These are phyloP conservation scores for Glossosoma conforme DNA, from an alignment of 1,140 invertebrate genomes.

Conservation along the genomic window DNA sequence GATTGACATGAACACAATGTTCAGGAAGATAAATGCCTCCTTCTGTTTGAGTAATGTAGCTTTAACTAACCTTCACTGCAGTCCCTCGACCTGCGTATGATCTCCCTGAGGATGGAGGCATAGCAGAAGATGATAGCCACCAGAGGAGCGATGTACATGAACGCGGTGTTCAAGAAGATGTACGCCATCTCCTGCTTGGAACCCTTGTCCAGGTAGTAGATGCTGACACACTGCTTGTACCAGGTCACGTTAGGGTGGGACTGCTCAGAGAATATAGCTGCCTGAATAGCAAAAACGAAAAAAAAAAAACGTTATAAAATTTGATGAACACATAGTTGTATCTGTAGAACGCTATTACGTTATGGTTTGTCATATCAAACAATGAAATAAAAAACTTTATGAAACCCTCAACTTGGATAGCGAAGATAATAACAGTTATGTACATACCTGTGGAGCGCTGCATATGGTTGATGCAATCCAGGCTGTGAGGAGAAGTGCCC, in stretches of 20 bases:
- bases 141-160: conserved; percentile 83
- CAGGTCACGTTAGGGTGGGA: conserved; percentile 66
- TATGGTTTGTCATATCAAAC: no score
- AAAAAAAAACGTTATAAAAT: neutral
- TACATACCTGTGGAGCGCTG: conserved; percentile 73
- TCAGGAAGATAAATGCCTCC: neutral
- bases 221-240: conserved; percentile 79
- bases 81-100: conserved; percentile 59
- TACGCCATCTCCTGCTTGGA: conserved; percentile 67
- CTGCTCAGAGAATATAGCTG: conserved; percentile 75
- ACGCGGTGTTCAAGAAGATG: conserved; percentile 69
- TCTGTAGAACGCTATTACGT: conserved; percentile 9
- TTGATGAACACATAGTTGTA: conserved; percentile 43
- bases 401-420: no score
- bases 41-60: neutral
- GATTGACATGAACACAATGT: conserved; percentile 8
- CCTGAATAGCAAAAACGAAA: conserved; percentile 30
- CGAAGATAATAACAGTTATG: no score
- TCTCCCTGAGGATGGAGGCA: conserved; percentile 75
- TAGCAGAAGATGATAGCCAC: conserved; percentile 83
- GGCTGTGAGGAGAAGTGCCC: conserved; percentile 66
- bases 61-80: conserved; percentile 49
- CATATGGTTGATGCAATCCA: conserved; percentile 76
- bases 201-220: conserved; percentile 65
- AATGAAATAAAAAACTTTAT: no score